phyloP scores from a whole-genome alignment of 1,140 invertebrate species.

The Euwallacea similis region DNA sequence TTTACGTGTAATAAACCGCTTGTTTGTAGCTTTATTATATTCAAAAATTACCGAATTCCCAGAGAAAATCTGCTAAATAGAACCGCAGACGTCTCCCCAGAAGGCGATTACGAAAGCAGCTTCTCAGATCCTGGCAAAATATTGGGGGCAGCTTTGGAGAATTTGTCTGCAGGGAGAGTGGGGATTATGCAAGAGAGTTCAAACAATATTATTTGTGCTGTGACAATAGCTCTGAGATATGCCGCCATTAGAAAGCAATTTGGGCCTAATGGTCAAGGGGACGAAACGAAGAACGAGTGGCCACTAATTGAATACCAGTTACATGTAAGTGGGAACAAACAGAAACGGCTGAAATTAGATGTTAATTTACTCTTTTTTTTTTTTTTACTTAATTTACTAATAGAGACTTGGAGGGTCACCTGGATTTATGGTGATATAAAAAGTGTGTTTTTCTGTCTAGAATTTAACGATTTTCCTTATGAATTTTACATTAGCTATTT shows the following conservation, averaged over 20 bases:
- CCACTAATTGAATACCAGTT: constrained; percentile 91
- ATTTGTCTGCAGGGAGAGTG: constrained; percentile 80
- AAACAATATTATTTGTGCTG: constrained; percentile 71
- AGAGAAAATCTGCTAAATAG: constrained; percentile 83
- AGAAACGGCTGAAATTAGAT: neutral
- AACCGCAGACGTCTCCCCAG: constrained; percentile 82
- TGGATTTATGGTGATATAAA: no score
- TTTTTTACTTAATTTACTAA: no score
- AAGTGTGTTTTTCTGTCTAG: neutral
- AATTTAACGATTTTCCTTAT: constrained; percentile 2
- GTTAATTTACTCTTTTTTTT: no score
- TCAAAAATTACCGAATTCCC: constrained; percentile 86
- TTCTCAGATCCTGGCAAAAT: constrained; percentile 77
- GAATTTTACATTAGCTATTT: constrained; percentile 18
- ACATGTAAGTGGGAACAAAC: constrained; percentile 61
- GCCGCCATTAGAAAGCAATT: constrained; percentile 89
- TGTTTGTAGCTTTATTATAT: constrained; percentile 75
- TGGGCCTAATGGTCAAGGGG: constrained; percentile 65
- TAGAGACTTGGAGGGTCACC: no score
- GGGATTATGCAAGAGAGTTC: constrained; percentile 74
- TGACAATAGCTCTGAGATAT: constrained; percentile 88
- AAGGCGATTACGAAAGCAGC: constrained; percentile 80
- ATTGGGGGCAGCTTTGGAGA: constrained; percentile 80
- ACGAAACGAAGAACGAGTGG: constrained; percentile 60
- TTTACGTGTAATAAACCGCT: neutral